These are phyloP conservation scores for Orchestia grillus DNA, from an alignment of 1,140 invertebrate genomes.

Conservation along the genomic window DNA sequence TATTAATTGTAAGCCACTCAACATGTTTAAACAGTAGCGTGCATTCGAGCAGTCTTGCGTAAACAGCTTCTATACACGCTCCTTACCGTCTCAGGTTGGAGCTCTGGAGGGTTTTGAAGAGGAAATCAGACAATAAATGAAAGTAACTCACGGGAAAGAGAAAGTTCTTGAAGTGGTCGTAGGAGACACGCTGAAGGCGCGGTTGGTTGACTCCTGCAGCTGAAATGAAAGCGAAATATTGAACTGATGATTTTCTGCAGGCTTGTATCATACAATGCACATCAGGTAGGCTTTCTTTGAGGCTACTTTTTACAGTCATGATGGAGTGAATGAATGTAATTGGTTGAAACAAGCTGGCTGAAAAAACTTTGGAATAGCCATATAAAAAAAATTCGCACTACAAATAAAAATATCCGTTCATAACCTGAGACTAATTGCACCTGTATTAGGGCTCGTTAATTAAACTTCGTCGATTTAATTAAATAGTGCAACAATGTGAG, in stretches of 20 bases:
- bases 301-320: too few species aligned
- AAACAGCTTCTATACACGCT: not conserved
- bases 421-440: too few species aligned
- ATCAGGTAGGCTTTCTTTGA: too few species aligned
- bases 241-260: not conserved
- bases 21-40: not conserved
- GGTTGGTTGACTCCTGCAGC: slow-evolving; percentile 19
- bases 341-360: too few species aligned
- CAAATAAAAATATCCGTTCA: too few species aligned
- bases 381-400: too few species aligned
- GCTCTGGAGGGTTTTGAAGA: not conserved
- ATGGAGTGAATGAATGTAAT: too few species aligned
- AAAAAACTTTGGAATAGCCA: too few species aligned
- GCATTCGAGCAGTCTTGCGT: not conserved
- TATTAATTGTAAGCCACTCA: not conserved
- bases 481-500: too few species aligned
- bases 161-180: slow-evolving; percentile 16
- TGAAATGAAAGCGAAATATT: not conserved
- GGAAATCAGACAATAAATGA: not conserved
- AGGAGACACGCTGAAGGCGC: slow-evolving; percentile 42
- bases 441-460: too few species aligned
- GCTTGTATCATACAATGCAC: not conserved
- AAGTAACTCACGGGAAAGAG: slow-evolving; percentile 35
- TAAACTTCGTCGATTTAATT: too few species aligned
- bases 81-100: not conserved